A percentile compares a stretch with the other conserved stretches of the same genome.
Evolutionary conservation across 1,140 invertebrate genomes (phyloP).

Genomic region (Delia radicum): DNA sequence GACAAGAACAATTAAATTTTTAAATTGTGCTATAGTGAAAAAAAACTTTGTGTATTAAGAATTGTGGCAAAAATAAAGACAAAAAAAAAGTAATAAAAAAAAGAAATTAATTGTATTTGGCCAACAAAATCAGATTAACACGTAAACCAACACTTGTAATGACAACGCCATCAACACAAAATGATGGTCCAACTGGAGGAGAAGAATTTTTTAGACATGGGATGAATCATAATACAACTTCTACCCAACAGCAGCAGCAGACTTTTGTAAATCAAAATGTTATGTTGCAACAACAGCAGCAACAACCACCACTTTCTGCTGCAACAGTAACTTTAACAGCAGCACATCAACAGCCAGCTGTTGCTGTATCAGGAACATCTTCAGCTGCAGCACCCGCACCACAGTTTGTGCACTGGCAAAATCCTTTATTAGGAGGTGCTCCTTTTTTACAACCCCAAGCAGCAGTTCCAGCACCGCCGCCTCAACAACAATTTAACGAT

Average conservation of each 20-base stretch:
- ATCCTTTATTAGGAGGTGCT: not conserved
- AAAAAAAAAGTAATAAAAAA: not conserved
- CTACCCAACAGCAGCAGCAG: not conserved
- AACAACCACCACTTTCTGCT: not conserved
- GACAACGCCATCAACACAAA: constrained; percentile 10
- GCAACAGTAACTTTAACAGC: too few species aligned
- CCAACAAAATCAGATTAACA: not conserved
- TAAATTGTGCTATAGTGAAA: not conserved
- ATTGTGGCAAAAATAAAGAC: too few species aligned
- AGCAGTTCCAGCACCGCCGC: constrained; percentile 29
- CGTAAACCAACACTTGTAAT: constrained; percentile 9
- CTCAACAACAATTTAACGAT: constrained; percentile 38
- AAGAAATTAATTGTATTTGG: not conserved
- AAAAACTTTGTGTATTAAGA: not conserved
- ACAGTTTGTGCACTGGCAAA: constrained; percentile 8
- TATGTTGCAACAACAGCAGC: too few species aligned
- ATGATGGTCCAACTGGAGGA: constrained; percentile 1
- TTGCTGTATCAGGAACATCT: not conserved
- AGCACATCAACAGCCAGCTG: not conserved
- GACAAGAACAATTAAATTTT: too few species aligned
- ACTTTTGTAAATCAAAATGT: too few species aligned
- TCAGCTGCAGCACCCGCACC: constrained; percentile 30
- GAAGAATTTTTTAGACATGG: constrained; percentile 5
- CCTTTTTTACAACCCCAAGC: not conserved
- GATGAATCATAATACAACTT: not conserved